Evolutionary conservation across 1,140 invertebrate species (phyloP).

Genomic region (Kradibia gibbosae): DNA sequence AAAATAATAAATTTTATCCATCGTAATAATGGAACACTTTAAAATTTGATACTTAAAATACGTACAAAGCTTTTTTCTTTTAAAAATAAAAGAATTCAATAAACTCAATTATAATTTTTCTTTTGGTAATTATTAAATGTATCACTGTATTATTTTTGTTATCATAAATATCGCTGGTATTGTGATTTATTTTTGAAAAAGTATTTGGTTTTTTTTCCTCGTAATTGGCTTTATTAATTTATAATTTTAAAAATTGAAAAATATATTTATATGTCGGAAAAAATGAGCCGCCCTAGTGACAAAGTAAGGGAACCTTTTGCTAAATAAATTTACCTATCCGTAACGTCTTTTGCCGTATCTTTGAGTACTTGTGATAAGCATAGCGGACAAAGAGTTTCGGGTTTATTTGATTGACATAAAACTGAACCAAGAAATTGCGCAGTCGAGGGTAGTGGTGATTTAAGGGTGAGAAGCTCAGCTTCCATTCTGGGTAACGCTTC

Average conservation of each 20-base stretch:
- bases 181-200: not conserved
- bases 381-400: constrained; percentile 66
- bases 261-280: constrained; percentile 1
- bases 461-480: constrained; percentile 65
- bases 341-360: constrained; percentile 36
- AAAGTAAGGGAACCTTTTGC: not conserved
- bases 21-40: not conserved
- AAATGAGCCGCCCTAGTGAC: not conserved
- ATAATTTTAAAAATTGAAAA: constrained; percentile 20
- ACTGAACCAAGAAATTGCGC: constrained; percentile 65
- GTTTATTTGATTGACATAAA: constrained; percentile 59
- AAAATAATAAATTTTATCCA: not conserved
- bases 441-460: constrained; percentile 64
- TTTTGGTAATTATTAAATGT: not conserved
- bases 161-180: not conserved
- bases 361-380: constrained; percentile 65
- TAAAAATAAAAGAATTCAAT: not conserved
- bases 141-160: not conserved
- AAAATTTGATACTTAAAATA: not conserved
- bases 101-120: not conserved
- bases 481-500: constrained; percentile 68
- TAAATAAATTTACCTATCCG: constrained; percentile 33
- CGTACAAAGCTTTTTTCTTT: not conserved
- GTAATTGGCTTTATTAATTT: not conserved
- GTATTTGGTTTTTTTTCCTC: not conserved